These are phyloP conservation scores for Trypoxylus dichotomus DNA, from an alignment of 1,140 invertebrate genomes.

Conservation along the genomic window DNA sequence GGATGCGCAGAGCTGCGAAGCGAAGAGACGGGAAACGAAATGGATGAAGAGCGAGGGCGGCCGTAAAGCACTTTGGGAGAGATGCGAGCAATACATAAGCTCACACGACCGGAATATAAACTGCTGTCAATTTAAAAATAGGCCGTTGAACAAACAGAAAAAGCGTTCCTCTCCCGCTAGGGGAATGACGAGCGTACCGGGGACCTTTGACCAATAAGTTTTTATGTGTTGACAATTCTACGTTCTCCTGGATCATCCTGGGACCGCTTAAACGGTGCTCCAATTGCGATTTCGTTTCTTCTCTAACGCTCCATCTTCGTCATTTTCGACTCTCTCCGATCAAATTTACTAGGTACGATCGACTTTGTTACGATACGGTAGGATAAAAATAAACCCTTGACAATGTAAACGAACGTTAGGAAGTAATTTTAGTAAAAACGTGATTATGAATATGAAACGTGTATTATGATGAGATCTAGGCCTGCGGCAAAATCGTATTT, in stretches of 20 bases:
- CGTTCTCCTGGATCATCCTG: neutral
- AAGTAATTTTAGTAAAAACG: too few relatives aligned
- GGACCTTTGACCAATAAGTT: slow-evolving; percentile 7
- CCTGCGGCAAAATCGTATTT: too few relatives aligned
- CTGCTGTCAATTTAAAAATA: slow-evolving; percentile 23
- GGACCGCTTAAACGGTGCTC: slow-evolving; percentile 10
- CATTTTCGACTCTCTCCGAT: neutral
- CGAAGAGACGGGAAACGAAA: neutral
- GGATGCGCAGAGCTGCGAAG: neutral
- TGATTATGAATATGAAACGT: too few relatives aligned
- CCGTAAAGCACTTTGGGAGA: neutral
- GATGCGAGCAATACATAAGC: slow-evolving; percentile 6
- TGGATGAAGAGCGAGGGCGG: neutral
- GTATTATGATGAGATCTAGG: too few relatives aligned
- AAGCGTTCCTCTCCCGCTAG: neutral
- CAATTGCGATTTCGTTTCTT: slow-evolving; percentile 3
- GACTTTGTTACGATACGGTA: neutral
- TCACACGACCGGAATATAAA: slow-evolving; percentile 20
- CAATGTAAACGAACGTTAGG: neutral
- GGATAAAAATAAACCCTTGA: neutral
- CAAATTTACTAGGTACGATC: slow-evolving; percentile 2
- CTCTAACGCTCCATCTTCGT: neutral
- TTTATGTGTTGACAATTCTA: slow-evolving; percentile 19
- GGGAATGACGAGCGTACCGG: neutral
- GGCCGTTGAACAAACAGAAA: slow-evolving; percentile 20